Evolutionary conservation across 2,797 vertebrate species (phyloP).

Genomic region (Typhlichthys subterraneus): DNA sequence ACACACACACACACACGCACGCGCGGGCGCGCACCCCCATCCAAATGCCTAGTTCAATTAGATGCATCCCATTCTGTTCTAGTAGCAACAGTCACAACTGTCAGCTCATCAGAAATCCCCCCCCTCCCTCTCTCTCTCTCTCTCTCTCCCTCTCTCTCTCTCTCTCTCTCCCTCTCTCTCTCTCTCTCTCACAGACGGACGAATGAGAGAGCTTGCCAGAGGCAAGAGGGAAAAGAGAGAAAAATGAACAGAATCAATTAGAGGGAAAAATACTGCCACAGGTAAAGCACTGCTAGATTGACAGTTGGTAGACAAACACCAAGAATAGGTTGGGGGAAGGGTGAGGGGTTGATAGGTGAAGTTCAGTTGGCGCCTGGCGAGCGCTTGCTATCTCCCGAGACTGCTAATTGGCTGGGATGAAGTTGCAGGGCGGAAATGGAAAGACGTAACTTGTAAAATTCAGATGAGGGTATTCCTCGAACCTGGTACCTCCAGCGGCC

Average conservation of each 20-base stretch:
- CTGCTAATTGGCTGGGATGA: slow-evolving; percentile 49
- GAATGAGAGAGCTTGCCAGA: background rate
- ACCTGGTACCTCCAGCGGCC: slow-evolving; percentile 23
- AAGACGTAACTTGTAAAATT: slow-evolving; percentile 34
- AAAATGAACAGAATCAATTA: background rate
- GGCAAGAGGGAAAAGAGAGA: background rate
- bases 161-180: slow-evolving; percentile 34
- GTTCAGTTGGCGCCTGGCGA: slow-evolving; percentile 39
- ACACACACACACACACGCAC: slow-evolving; percentile 14
- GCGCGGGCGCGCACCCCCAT: slow-evolving; percentile 3
- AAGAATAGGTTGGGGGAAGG: background rate
- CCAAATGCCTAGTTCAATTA: slow-evolving; percentile 54
- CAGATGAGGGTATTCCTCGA: slow-evolving; percentile 26
- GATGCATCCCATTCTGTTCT: slow-evolving; percentile 65
- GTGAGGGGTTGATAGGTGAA: slow-evolving; percentile 22
- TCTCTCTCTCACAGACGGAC: slow-evolving; percentile 43
- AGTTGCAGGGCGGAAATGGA: slow-evolving; percentile 30
- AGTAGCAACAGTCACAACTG: slow-evolving; percentile 60
- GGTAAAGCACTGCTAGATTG: background rate
- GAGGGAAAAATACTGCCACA: background rate
- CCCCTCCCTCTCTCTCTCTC: slow-evolving; percentile 29
- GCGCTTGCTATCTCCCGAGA: slow-evolving; percentile 35
- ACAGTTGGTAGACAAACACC: background rate
- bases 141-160: slow-evolving; percentile 17
- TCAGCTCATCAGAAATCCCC: slow-evolving; percentile 54